Evolutionary conservation across 1,140 invertebrate species (phyloP).

Genomic region (Branchinecta lynchi): DNA sequence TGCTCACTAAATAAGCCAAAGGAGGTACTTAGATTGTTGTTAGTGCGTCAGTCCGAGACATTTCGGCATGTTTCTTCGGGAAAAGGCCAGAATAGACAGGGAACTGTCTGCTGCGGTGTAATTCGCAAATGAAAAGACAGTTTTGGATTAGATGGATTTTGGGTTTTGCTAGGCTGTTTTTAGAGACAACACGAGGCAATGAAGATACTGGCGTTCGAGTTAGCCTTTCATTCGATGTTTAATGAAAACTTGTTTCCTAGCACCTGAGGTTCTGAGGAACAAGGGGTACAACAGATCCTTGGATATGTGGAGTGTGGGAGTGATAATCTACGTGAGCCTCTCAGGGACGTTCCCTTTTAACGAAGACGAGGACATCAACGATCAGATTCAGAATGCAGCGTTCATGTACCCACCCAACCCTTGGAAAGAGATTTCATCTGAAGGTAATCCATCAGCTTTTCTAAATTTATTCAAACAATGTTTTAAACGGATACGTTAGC

Average conservation of each 20-base stretch:
- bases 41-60: too few species aligned
- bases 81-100: too few species aligned
- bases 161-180: not conserved
- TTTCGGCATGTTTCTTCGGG: too few species aligned
- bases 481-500: too few species aligned
- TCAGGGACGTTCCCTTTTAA: slow-evolving; percentile 98
- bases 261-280: slow-evolving; percentile 93
- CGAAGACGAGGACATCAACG: slow-evolving; percentile 98
- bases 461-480: too few species aligned
- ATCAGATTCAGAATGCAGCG: slow-evolving; percentile 98
- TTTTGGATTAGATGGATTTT: too few species aligned
- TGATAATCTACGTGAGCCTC: slow-evolving; percentile 91
- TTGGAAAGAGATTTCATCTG: slow-evolving; percentile 94
- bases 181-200: not conserved
- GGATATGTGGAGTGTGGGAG: slow-evolving; percentile 99
- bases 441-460: slow-evolving; percentile 44
- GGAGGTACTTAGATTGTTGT: too few species aligned
- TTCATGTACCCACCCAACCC: slow-evolving; percentile 99
- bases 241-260: slow-evolving; percentile 36
- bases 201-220: not conserved
- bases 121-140: too few species aligned
- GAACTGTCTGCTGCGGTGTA: too few species aligned
- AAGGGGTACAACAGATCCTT: slow-evolving; percentile 96
- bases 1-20: too few species aligned
- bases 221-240: too few species aligned